Base-by-base conservation (phyloP, 1,140 invertebrate genomes). In the Procambarus clarkii region DNA sequence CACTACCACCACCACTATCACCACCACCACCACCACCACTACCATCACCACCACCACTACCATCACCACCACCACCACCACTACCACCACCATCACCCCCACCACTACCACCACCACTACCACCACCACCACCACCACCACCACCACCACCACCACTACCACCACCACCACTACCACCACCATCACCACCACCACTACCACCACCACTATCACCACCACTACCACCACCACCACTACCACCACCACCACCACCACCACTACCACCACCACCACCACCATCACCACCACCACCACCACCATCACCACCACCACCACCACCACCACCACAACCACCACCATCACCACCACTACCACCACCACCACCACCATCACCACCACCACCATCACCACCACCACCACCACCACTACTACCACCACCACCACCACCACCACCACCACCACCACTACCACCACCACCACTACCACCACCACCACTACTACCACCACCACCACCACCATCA, bases 361-460 rank as follows among this genome's bases (percentile, higher is more conserved):
- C 15, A 44, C 71, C 15, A 74, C 71, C 71, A 74, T 15, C 71
- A 74, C 71, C 71, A 74, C 71, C 15, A 74, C 71, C 71, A 74
- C 71, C 71, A 74, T 15, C 71, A 74, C 71, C 71, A 74, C 71
- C 71, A 74, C 71, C 15, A 74, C 71, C 71, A 74, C 71, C 71
- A 74, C 71, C 71, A 74, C 71, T 44, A 74, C 71, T 15, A 74
- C 71, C 15, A 74, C 71, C 34, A 74, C 71, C 71, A 74, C 71
- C 71, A 74, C 71, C 15, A 74, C 71, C 71, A 74, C 71, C 34
- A 74, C 71, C 71, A 74, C 71, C 71, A 74, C 71, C 71, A 74
- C 71, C 71, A 74, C 71, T 44, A 74, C 71, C 15, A 74, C 71
- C 71, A 74, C 34, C 71, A 74, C 34, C 71, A 74, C 34, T 44